These are phyloP conservation scores for Acrossocheilus wenchowensis DNA, from an alignment of 2,797 vertebrate genomes.

Conservation along the genomic window DNA sequence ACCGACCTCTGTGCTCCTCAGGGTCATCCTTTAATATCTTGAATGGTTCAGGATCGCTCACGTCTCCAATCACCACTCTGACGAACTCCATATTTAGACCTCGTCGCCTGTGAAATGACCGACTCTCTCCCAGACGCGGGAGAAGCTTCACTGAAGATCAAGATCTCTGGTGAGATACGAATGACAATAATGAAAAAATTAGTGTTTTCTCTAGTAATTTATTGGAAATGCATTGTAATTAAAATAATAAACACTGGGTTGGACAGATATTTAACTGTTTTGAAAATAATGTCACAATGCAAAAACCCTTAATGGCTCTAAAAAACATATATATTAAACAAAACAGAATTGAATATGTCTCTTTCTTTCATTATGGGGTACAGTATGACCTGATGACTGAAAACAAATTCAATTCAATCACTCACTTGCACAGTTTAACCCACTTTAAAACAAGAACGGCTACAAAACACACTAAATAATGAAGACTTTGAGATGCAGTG, in stretches of 20 bases:
- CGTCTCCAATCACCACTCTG: conserved; percentile 11
- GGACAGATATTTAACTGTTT: background rate
- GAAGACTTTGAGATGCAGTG: background rate
- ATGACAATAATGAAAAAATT: background rate
- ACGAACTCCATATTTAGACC: background rate
- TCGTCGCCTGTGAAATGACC: background rate
- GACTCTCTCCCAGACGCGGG: background rate
- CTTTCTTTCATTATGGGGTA: background rate
- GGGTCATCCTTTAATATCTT: background rate
- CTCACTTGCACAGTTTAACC: background rate
- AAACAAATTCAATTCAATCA: background rate
- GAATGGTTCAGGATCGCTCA: conserved; percentile 11
- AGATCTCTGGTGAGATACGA: no score
- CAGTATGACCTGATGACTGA: background rate
- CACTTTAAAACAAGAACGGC: background rate
- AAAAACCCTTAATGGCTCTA: background rate
- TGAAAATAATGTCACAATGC: background rate
- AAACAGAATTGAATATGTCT: background rate
- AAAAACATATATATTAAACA: background rate
- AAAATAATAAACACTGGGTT: background rate
- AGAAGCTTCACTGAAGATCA: background rate
- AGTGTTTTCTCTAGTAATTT: background rate
- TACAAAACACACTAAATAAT: no score
- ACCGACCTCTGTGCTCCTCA: background rate
- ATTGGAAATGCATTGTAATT: background rate